A percentile compares a stretch with the other conserved stretches of the same genome.
phyloP scores from a whole-genome alignment of 2,888 invertebrate genomes.

The Cremastinae sp. region DNA sequence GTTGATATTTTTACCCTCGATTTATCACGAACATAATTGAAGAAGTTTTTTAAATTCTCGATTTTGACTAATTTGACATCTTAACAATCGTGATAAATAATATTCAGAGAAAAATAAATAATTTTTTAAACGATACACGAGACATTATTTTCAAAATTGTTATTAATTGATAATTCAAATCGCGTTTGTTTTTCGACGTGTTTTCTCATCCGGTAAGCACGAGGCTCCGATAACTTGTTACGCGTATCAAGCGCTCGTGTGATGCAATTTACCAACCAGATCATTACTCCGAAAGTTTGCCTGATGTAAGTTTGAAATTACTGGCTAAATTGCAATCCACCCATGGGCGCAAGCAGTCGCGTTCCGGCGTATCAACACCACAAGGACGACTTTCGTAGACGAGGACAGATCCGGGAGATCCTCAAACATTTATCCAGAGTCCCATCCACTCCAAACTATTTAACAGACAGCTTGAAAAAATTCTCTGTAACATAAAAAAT shows the following conservation, averaged over 20 bases:
- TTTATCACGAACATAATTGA: no score
- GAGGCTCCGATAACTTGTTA: slow-evolving; percentile 74
- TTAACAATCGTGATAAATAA: no score
- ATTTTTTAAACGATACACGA: no score
- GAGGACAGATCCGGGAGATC: slow-evolving; percentile 38
- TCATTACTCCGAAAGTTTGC: slow-evolving; percentile 77
- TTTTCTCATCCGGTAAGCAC: slow-evolving; percentile 66
- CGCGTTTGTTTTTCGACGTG: slow-evolving; percentile 3
- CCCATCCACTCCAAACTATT: slow-evolving; percentile 7
- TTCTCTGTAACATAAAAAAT: no score
- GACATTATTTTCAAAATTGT: no score
- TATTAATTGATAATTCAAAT: neutral
- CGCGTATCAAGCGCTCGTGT: slow-evolving; percentile 68
- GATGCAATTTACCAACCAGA: slow-evolving; percentile 79
- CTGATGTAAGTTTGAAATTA: slow-evolving; percentile 79
- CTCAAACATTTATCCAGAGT: slow-evolving; percentile 25
- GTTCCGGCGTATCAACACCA: slow-evolving; percentile 21
- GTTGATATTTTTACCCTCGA: no score
- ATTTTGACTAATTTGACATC: no score
- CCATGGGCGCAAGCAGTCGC: slow-evolving; percentile 59
- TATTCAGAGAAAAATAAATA: no score
- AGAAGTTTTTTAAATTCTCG: no score
- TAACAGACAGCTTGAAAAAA: no score
- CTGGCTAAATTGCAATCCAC: slow-evolving; percentile 79
- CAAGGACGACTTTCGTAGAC: slow-evolving; percentile 18